A percentile compares a stretch with the other conserved stretches of the same genome.
These are phyloP conservation scores for Orchesella cincta DNA, from an alignment of 1,140 invertebrate genomes.

Conservation along the genomic window DNA sequence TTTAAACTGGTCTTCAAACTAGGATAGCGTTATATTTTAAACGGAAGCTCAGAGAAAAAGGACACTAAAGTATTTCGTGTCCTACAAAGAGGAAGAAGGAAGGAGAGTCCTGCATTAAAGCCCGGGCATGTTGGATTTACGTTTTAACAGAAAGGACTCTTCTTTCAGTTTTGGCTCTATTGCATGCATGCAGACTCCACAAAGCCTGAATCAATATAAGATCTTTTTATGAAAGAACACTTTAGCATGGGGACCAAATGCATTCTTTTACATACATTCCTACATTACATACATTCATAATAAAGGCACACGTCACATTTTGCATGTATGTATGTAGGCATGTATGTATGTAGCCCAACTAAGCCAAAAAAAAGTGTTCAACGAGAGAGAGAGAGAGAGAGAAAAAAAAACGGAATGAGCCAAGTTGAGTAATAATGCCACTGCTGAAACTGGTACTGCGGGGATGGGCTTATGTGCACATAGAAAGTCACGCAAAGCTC, in stretches of 20 bases:
- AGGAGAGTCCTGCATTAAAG: constrained; percentile 20
- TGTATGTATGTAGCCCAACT: too few species aligned
- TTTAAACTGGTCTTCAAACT: not conserved
- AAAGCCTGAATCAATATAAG: constrained; percentile 21
- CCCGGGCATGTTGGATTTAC: constrained; percentile 13
- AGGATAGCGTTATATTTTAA: constrained; percentile 13
- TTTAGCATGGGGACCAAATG: not conserved
- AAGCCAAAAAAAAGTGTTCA: too few species aligned
- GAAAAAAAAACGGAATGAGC: constrained; percentile 18
- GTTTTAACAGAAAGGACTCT: constrained; percentile 15
- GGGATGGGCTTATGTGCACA: constrained; percentile 26
- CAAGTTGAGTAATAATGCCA: constrained; percentile 10
- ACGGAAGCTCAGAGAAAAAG: constrained; percentile 5
- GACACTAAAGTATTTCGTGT: constrained; percentile 24
- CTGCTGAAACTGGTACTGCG: constrained; percentile 18
- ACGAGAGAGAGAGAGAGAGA: too few species aligned
- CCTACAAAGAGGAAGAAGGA: constrained; percentile 26
- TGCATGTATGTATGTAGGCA: constrained; percentile 20
- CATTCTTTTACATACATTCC: not conserved
- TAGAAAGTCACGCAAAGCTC: constrained; percentile 23
- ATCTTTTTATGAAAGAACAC: not conserved
- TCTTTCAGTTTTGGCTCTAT: not conserved
- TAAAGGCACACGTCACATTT: constrained; percentile 18
- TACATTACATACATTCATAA: not conserved
- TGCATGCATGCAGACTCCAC: constrained; percentile 25